Percentiles rank a stretch among this genome's conserved stretches.
Evolutionary conservation across 2,113 vertebrate species (phyloP).

Genomic region (Panthera leo): DNA sequence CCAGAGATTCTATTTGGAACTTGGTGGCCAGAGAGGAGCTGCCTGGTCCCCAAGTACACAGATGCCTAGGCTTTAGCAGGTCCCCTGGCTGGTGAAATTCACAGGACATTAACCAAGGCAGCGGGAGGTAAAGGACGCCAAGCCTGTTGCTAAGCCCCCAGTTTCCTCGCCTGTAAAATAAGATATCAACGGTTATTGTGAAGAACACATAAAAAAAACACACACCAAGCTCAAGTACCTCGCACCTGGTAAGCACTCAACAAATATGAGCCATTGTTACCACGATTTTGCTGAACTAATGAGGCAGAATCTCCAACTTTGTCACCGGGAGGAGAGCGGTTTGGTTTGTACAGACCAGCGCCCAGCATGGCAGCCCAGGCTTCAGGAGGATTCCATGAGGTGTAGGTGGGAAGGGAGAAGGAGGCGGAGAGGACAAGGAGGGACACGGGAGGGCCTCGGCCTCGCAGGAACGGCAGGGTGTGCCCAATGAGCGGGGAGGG

Average conservation of each 20-base stretch:
- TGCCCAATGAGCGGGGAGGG: accelerated
- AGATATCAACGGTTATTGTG: accelerated
- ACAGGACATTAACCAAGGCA: not conserved
- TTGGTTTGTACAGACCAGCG: not conserved
- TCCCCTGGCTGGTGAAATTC: not conserved
- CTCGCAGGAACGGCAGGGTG: not conserved
- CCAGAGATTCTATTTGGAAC: not conserved
- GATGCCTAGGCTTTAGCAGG: not conserved
- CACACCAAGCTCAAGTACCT: accelerated
- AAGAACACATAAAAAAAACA: not conserved
- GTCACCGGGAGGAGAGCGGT: not conserved
- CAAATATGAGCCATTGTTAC: not conserved
- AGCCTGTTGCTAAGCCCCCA: too few species aligned
- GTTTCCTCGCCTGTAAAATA: not conserved
- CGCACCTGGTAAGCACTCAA: not conserved
- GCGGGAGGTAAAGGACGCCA: not conserved
- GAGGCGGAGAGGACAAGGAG: accelerated
- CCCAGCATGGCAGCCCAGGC: not conserved
- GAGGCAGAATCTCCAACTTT: not conserved
- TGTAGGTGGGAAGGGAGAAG: too few species aligned
- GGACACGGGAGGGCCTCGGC: not conserved
- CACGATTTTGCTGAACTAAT: not conserved
- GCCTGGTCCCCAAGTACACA: not conserved
- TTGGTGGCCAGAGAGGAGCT: not conserved
- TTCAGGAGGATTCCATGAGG: not conserved